Conservation (phyloP, 2,888 invertebrate species). For the Rutpela maculata region DNA sequence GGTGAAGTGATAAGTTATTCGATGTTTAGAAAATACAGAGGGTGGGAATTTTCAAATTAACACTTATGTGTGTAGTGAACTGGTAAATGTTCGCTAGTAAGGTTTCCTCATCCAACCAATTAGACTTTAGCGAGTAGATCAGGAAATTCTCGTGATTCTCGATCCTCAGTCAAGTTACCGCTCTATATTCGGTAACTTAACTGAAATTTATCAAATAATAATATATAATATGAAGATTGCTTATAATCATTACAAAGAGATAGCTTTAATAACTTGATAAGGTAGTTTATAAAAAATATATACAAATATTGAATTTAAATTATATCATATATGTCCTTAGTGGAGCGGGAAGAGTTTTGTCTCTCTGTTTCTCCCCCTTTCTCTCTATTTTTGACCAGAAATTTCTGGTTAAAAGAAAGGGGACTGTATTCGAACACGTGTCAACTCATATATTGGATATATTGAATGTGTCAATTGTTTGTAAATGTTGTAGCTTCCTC, state of each 20-base stretch:
- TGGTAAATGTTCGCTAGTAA: no score
- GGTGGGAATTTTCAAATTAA: no score
- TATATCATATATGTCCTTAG: background rate
- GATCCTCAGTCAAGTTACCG: background rate
- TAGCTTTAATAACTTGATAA: background rate
- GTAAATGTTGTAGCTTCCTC: conserved; percentile 5
- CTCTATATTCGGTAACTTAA: background rate
- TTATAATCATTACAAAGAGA: background rate
- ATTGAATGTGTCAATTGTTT: background rate
- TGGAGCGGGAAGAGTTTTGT: background rate
- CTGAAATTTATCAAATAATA: background rate
- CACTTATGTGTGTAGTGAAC: no score
- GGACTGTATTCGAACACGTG: background rate
- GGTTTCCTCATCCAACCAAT: background rate
- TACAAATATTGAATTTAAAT: background rate
- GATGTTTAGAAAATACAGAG: no score
- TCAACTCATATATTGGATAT: conserved; percentile 2
- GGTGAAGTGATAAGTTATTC: no score
- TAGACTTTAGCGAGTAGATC: background rate
- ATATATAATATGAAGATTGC: background rate
- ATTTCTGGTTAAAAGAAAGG: background rate
- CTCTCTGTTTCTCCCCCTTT: background rate
- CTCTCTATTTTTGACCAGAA: background rate
- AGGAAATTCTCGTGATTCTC: background rate
- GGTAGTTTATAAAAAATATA: background rate